Base-by-base conservation (phyloP, 2,888 invertebrate genomes). In the Drosophila nr. perissopoda region DNA sequence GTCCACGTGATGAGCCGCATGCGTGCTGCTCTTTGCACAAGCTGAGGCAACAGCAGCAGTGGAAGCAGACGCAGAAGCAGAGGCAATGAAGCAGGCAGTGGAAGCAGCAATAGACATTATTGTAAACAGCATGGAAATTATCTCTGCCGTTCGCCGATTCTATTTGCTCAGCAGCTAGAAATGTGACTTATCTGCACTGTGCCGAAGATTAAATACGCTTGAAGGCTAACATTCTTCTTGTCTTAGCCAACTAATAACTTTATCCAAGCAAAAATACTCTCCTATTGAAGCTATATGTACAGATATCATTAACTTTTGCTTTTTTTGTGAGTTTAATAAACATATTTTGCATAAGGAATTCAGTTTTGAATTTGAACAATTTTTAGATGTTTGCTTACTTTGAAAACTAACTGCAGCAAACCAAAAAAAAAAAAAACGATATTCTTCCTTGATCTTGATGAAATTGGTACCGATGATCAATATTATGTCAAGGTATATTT, bases 1-100 rank as follows among this genome's bases (percentile, higher is more conserved):
- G 57, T 66, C 81, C 78, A 79, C 78, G 78, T 79, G 78, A 81
- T 81, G 74, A 46, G 64, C 40, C 21, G 46, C 33, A 53, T 72
- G 76, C 70, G 79, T 76, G 79, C 34, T 56, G 27, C 74, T 75
- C 78, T 58, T 59, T 49, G 53, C 58, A 52, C 31, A 72, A 60
- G 49, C 76, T 48, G 31, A 36, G 27, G 49, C 49, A 34, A 40
- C 21, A 18, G 18, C 36, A 54, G 13, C 48, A 34, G 65, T 18
- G 46, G 46, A 25, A n/a, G 42, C 76, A 53, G 21, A 16, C 8
- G 53, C 57, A 42, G n/a, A 72, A 51, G 52, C 76, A 53, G 21
- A n/a, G 18, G 38, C 48, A 56, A 33, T 25, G 33, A 25, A 7
- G 46, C 46, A 46, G 25, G 16, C 34, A 34, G 34, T 27, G n/a